Conservation (phyloP, 2,113 vertebrate species). For the Eubucco bourcierii region DNA sequence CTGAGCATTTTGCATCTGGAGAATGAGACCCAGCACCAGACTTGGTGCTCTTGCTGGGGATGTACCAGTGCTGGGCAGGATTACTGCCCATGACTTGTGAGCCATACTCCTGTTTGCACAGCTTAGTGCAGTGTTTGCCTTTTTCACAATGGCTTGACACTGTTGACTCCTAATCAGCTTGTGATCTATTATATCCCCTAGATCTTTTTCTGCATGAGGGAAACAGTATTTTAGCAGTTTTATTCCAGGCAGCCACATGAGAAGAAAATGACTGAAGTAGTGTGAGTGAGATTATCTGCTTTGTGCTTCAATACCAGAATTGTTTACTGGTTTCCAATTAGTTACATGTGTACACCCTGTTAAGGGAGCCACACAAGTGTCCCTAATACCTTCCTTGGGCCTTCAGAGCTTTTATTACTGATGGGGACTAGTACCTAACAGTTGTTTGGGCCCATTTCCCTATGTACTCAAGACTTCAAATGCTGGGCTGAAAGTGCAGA, state of each 20-base stretch:
- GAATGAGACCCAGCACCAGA: background rate
- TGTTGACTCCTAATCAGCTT: conserved; percentile 71
- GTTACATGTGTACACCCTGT: conserved; percentile 19
- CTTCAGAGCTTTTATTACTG: conserved; percentile 14
- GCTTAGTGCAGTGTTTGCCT: conserved; percentile 68
- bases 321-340: conserved; percentile 65
- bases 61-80: background rate
- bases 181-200: conserved; percentile 68
- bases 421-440: background rate
- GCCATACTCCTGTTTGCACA: conserved; percentile 60
- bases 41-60: background rate
- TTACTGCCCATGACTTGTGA: conserved; percentile 9
- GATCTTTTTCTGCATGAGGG: conserved; percentile 66
- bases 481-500: background rate
- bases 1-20: background rate
- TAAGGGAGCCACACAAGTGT: conserved; percentile 2
- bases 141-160: conserved; percentile 68
- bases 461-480: conserved; percentile 34
- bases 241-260: conserved; percentile 56
- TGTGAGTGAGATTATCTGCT: conserved; percentile 66
- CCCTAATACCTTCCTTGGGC: conserved; percentile 28
- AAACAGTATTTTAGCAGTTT: conserved; percentile 65
- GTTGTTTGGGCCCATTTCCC: conserved; percentile 36
- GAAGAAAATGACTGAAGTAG: conserved; percentile 59
- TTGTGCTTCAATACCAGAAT: conserved; percentile 53